A percentile compares a stretch with the other conserved stretches of the same genome.
These are phyloP conservation scores for Drosophila diplacantha DNA, from an alignment of 2,888 invertebrate species.

Conservation along the genomic window DNA sequence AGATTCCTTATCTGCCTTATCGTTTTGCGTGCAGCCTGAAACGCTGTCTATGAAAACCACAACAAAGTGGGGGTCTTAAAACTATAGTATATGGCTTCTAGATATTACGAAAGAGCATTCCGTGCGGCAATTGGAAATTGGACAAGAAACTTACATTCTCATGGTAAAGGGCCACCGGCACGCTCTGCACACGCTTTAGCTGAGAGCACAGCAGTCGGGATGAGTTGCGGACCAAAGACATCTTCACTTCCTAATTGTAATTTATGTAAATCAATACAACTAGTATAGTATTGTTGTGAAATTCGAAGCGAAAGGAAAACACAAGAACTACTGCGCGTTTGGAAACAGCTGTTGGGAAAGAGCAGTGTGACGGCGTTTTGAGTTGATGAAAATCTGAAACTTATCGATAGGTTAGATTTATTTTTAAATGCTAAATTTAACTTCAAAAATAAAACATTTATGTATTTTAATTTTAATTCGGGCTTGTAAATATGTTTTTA, in stretches of 20 bases:
- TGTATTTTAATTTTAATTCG: not conserved
- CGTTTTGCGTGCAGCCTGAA: constrained; percentile 19
- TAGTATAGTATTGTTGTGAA: constrained; percentile 55
- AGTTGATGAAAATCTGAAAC: not conserved
- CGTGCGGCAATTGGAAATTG: constrained; percentile 24
- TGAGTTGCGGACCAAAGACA: constrained; percentile 75
- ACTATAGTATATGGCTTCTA: constrained; percentile 35
- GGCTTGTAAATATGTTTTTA: not conserved
- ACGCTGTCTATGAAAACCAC: constrained; percentile 23
- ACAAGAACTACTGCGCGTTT: constrained; percentile 18
- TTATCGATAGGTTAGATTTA: not conserved
- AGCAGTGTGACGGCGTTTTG: not conserved
- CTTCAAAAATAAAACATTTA: not conserved
- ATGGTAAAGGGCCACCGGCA: constrained; percentile 84
- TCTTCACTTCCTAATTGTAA: constrained; percentile 36
- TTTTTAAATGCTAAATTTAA: not conserved
- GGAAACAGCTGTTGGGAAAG: constrained; percentile 22
- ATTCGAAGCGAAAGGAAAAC: constrained; percentile 40
- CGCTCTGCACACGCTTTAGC: constrained; percentile 75
- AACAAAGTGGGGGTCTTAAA: constrained; percentile 25
- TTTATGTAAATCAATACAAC: constrained; percentile 21
- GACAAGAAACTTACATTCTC: constrained; percentile 82
- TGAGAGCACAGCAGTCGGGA: constrained; percentile 68
- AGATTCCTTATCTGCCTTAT: constrained; percentile 36
- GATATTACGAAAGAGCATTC: constrained; percentile 61